These are phyloP conservation scores for Carapus acus DNA, from an alignment of 2,797 vertebrate species.

Conservation along the genomic window DNA sequence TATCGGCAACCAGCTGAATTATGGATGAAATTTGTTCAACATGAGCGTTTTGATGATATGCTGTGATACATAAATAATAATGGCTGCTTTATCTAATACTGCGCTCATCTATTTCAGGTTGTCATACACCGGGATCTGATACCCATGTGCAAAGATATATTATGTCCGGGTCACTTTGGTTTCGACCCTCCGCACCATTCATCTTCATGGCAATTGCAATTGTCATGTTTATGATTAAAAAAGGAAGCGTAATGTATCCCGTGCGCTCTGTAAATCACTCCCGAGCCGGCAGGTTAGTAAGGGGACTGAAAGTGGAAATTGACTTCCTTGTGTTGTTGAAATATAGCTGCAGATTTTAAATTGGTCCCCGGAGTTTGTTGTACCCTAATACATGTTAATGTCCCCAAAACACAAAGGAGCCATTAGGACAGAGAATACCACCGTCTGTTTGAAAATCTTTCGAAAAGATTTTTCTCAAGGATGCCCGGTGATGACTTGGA, in stretches of 20 bases:
- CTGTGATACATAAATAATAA: too few species aligned
- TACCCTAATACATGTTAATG: not conserved
- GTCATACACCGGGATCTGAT: too few species aligned
- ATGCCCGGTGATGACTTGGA: not conserved
- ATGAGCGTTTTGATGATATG: too few species aligned
- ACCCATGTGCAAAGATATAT: too few species aligned
- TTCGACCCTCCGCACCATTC: too few species aligned
- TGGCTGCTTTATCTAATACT: too few species aligned
- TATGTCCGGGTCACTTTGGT: too few species aligned
- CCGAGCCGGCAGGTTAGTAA: not conserved
- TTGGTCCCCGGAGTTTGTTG: constrained; percentile 6
- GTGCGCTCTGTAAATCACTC: constrained; percentile 5
- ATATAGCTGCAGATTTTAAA: constrained; percentile 7
- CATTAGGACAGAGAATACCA: not conserved
- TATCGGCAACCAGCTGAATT: too few species aligned
- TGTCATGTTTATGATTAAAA: not conserved
- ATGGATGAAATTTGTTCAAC: too few species aligned
- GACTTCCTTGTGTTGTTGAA: constrained; percentile 12
- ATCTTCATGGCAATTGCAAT: too few species aligned
- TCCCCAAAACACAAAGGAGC: constrained; percentile 1
- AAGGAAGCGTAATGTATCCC: not conserved
- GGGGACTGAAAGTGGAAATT: constrained; percentile 7
- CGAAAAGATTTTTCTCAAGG: not conserved
- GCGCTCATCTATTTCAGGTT: too few species aligned
- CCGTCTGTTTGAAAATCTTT: not conserved